A percentile compares a stretch with the other conserved stretches of the same genome.
phyloP scores from a whole-genome alignment of 2,888 invertebrate species.

The Onthophagus sagittarius region DNA sequence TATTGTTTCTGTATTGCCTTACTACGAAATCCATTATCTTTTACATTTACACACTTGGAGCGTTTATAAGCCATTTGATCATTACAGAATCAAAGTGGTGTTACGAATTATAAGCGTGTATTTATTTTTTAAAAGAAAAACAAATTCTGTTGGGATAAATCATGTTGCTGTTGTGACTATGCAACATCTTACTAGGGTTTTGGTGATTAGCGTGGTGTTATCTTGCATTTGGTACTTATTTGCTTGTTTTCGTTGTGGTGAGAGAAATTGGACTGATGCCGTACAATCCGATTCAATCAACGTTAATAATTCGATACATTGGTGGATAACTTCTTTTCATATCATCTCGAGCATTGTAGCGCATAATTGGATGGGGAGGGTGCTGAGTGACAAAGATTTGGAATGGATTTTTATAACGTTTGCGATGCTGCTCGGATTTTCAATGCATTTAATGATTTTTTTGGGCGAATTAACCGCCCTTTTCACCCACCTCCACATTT shows the following conservation, averaged over 20 bases:
- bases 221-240: slow-evolving; percentile 24
- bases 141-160: slow-evolving; percentile 20
- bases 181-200: slow-evolving; percentile 21
- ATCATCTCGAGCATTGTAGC: slow-evolving; percentile 17
- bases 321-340: slow-evolving; percentile 22
- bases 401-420: slow-evolving; percentile 20
- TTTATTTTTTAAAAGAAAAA: slow-evolving; percentile 16
- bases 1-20: slow-evolving; percentile 24
- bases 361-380: slow-evolving; percentile 21
- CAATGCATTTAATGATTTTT: slow-evolving; percentile 24
- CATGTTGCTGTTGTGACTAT: slow-evolving; percentile 17
- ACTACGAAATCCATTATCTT: slow-evolving; percentile 24
- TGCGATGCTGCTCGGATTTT: slow-evolving; percentile 22
- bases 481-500: slow-evolving; percentile 19
- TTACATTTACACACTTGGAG: slow-evolving; percentile 21
- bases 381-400: slow-evolving; percentile 6
- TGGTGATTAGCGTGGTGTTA: slow-evolving; percentile 20
- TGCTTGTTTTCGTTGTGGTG: slow-evolving; percentile 15
- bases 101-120: slow-evolving; percentile 15
- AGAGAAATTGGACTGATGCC: slow-evolving; percentile 23
- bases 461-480: slow-evolving; percentile 25
- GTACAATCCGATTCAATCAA: slow-evolving; percentile 16
- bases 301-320: slow-evolving; percentile 13
- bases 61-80: neutral
- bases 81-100: slow-evolving; percentile 12